These are phyloP conservation scores for Orchestia grillus DNA, from an alignment of 1,140 invertebrate genomes.

Conservation along the genomic window DNA sequence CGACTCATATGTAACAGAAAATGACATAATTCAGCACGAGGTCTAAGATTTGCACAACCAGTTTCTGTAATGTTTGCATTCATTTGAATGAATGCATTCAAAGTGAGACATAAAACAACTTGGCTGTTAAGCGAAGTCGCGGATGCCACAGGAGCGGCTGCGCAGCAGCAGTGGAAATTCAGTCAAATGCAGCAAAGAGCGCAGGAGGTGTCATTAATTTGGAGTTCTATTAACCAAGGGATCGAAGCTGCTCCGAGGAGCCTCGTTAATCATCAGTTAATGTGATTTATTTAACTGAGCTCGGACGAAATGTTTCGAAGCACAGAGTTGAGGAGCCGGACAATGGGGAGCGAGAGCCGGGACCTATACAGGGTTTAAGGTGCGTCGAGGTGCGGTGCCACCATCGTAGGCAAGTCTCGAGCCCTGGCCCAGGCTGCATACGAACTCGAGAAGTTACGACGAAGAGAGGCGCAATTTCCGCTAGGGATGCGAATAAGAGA, in stretches of 20 bases:
- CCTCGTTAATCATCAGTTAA: constrained; percentile 55
- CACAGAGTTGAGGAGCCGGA: constrained; percentile 37
- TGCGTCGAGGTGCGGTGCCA: background rate
- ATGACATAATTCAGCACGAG: background rate
- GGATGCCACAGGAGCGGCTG: background rate
- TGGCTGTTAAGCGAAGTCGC: background rate
- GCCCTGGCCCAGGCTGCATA: background rate
- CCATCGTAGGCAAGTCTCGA: background rate
- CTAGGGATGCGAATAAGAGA: background rate
- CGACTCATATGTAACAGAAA: background rate
- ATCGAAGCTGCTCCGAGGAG: constrained; percentile 55
- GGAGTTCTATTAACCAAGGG: constrained; percentile 56
- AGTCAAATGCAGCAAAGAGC: constrained; percentile 50
- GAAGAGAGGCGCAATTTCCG: background rate
- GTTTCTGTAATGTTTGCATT: background rate
- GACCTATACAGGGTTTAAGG: background rate
- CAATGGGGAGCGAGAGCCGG: constrained; percentile 24
- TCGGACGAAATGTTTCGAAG: constrained; percentile 50
- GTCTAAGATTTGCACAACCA: background rate
- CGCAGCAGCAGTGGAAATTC: constrained; percentile 18
- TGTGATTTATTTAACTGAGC: constrained; percentile 55
- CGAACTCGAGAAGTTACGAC: background rate
- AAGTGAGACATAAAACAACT: background rate
- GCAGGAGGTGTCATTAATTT: constrained; percentile 50
- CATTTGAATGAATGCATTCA: background rate